Base-by-base conservation (phyloP, 2,888 invertebrate genomes). In the Endomychus coccineus region DNA sequence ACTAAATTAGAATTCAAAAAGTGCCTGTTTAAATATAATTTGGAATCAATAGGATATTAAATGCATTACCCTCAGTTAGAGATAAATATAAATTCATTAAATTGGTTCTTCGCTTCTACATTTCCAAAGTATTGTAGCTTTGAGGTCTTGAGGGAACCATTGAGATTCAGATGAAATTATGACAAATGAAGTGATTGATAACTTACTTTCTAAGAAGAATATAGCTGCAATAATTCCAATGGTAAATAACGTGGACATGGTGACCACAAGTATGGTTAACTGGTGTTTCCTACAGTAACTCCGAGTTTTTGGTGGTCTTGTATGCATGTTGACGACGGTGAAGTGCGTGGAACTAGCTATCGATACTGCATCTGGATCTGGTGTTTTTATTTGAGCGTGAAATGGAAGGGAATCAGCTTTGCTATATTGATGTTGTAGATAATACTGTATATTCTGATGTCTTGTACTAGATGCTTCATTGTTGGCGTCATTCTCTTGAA, bases 341-440 rank as follows among this genome's bases (percentile, higher is more conserved):
- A 88, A 88, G 65, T 88, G 87, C 57, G 83, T 87, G 42, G 87
- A 87, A 67, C 87, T 87, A 34, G 86, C 87, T 41, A 86, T 71
- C 22, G 87, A 87, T 39, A 75, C 73, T 32, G 76, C 74, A 61
- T 87, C 87, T 34, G 67, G 67, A 51, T 71, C 72, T 60, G 45
- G 49, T 28, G 30, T 37, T 17, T 37, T 37, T 4, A 30, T 10
- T 10, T 31, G 25, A 2, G 16, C 36, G 2, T 30, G 36, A 11
- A 37, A 25, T 36, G 55, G 49, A 42, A 54, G 74, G 19, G 42
- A 38, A 12, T 44, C 40, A 4, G 34, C 37, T 28, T 33, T 43
- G 27, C 27, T 36, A 27, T 31, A 30, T 12, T 42, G 42, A 34
- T 53, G 52, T 40, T 61, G 49, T 24, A 63, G 52, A 42, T 58